Evolutionary conservation across 2,113 vertebrate species (phyloP), one percentile per base, ranked within the genome.

Genomic region (Channa argus): DNA sequence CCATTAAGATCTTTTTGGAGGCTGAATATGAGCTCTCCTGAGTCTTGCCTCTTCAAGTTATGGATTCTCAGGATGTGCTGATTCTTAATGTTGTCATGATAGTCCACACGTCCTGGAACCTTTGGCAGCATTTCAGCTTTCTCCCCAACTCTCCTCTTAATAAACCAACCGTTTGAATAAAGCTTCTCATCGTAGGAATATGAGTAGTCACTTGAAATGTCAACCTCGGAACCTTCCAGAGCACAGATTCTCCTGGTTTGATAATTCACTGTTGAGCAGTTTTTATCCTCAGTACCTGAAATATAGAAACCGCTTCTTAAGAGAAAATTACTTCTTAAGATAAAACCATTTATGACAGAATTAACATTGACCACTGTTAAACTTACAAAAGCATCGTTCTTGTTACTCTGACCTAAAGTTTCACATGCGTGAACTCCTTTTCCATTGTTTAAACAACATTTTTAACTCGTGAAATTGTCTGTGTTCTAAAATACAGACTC

Each of bases 171-270:
- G 24, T 24, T 24, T 24, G 24, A 24, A 24, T 24, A 24, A 24
- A 24, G 24, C 1, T 24, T 24, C 24, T 24, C 24, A 24, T 24
- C 24, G 24, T 24, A 24, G 8, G 1, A 0, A 0, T 24, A 24
- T 24, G 34, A 56, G 6, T 65, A 69, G 46, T 38, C 0, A 50
- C 50, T 53, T 5, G 46, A 65, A 14, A 86, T 81, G 39, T 51
- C 63, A 2, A 80, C 77, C 3, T 77, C 71, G 33, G 74, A 60
- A 3, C 70, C 70, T 59, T 53, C 1, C 49, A 80, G 64, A 15
- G 61, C 43, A 50, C 84, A 86, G 50, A 83, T 51, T 47, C 66
- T 86, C 12, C 58, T 64, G 6, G 9, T 41, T 65, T 6, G 1
- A 11, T 80, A 83, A 51, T 67, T 71, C 11, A 67, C 3, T 2